Base-by-base conservation (phyloP, 2,113 vertebrate species). In the Psittacula cyanocephala region DNA sequence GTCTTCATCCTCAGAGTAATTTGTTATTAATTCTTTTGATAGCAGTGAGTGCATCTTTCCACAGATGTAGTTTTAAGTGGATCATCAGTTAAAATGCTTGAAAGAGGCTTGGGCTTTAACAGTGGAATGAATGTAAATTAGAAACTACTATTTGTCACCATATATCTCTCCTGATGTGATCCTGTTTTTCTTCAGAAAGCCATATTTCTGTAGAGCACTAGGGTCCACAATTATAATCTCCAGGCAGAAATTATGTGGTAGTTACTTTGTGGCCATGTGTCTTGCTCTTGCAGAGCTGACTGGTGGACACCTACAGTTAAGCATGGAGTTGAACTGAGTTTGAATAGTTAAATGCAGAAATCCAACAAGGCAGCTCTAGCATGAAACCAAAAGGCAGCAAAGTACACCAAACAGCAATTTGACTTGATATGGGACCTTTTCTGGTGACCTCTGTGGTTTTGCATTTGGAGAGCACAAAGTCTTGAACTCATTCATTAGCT, bases 101-200 rank as follows among this genome's bases (percentile, higher is more conserved):
- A 74, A 93, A 90, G 13, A 15, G 14, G 4, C 37, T 80, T 84
- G 71, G 70, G 29, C 50, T 82, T 84, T 63, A 79, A 91, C 76
- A 94, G 69, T 87, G 64, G 74, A 89, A 80, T 82, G 71, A 85
- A 87, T 91, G 35, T 86, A 62, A 86, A 50, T 39, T 69, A 44
- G 85, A 91, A 96, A 89, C 72, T 84, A 10, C 43, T 83, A 15
- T 93, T 96, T 96, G 81, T 75, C 78, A 77, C 71, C 80, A 20
- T 77, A 24, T 93, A 83, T 84, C 57, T 72, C 44, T 89, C 63
- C 69, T 96, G 96, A 96, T 96, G 96, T 96, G 95, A 97, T 91
- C 68, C 11, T 46, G 28, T 74, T 97, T 97, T 96, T 69, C 85
- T 91, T 96, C 91, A 74, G 76, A 68, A 96, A 80, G 81, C 91